Conservation (phyloP, 2,888 invertebrate species). For the Thymelicus lineola region DNA sequence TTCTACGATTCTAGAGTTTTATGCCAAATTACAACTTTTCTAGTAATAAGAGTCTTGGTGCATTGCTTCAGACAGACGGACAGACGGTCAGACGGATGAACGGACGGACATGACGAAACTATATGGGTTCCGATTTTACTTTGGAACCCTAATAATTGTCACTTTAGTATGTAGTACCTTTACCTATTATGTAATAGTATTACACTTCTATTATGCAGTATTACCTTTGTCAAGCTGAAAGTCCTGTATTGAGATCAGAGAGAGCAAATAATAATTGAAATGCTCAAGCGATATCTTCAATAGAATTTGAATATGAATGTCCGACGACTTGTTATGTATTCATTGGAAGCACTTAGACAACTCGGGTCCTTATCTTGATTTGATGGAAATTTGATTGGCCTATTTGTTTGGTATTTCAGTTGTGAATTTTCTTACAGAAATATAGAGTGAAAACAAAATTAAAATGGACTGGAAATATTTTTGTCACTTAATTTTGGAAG, state of each 20-base stretch:
- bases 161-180: too few species aligned
- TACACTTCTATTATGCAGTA: too few species aligned
- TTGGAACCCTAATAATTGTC: too few species aligned
- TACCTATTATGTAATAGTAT: too few species aligned
- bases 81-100: too few species aligned
- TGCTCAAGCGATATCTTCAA: not conserved
- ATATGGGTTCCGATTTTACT: too few species aligned
- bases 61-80: too few species aligned
- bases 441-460: not conserved
- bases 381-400: constrained; percentile 8
- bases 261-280: not conserved
- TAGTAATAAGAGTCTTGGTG: too few species aligned
- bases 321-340: not conserved
- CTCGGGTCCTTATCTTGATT: constrained; percentile 1
- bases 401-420: not conserved
- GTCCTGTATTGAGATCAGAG: not conserved
- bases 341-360: constrained; percentile 2
- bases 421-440: not conserved
- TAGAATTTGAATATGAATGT: constrained; percentile 8
- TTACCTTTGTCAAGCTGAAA: not conserved
- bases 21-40: too few species aligned
- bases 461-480: not conserved
- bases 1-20: too few species aligned
- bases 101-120: too few species aligned
- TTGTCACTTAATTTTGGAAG: too few species aligned